Evolutionary conservation across 1,140 invertebrate species (phyloP).

Genomic region (Ostrea denselamellosa): DNA sequence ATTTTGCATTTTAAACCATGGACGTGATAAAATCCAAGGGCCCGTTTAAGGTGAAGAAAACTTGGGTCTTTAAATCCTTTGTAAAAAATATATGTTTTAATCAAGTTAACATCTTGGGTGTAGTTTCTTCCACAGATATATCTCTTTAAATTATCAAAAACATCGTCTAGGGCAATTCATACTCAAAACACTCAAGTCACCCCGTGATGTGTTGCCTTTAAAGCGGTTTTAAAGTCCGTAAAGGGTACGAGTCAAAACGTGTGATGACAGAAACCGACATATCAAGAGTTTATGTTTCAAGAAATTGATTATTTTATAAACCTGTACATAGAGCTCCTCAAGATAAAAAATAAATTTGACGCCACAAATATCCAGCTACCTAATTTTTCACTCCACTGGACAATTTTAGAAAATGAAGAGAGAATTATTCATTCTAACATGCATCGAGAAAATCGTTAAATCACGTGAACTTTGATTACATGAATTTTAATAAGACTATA

Average conservation of each 20-base stretch:
- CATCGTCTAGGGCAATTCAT: neutral
- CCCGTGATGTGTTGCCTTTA: neutral
- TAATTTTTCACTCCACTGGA: neutral
- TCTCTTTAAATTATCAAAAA: constrained; percentile 33
- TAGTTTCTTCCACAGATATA: constrained; percentile 7
- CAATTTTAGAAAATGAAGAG: too few species aligned
- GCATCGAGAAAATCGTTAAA: too few species aligned
- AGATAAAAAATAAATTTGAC: constrained; percentile 33
- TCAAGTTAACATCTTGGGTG: neutral
- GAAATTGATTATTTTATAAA: constrained; percentile 37
- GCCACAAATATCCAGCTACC: neutral
- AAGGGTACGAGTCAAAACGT: constrained; percentile 26
- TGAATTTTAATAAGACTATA: too few species aligned
- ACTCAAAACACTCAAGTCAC: neutral
- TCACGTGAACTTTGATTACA: too few species aligned
- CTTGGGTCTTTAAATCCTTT: neutral
- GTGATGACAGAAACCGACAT: neutral
- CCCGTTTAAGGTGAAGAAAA: constrained; percentile 16
- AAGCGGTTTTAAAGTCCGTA: neutral
- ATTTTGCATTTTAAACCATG: constrained; percentile 27
- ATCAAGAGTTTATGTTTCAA: constrained; percentile 30
- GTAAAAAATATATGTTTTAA: neutral
- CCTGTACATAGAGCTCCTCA: neutral
- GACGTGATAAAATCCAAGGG: constrained; percentile 30
- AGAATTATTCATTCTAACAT: too few species aligned